Percentiles rank a stretch among this genome's conserved stretches.
phyloP scores from a whole-genome alignment of 2,113 vertebrate species.

The Atractosteus spatula region DNA sequence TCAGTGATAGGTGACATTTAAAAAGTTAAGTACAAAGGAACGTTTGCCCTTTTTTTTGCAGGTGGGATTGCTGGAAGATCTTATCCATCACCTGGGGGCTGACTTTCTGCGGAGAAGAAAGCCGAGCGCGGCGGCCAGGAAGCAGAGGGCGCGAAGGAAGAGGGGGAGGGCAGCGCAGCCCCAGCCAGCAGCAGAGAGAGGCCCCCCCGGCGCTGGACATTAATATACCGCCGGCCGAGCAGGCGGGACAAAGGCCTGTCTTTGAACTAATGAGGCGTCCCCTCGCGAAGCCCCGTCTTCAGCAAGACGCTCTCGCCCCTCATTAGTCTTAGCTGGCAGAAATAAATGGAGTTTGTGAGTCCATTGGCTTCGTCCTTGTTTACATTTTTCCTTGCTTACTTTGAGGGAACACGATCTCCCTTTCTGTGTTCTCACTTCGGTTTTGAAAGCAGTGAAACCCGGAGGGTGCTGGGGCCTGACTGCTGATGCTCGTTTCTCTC shows the following conservation, averaged over 20 bases:
- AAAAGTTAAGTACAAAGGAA: not conserved
- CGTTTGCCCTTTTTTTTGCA: slow-evolving; percentile 41
- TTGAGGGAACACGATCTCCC: slow-evolving; percentile 27
- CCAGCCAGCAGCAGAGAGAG: slow-evolving; percentile 25
- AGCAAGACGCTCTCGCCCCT: slow-evolving; percentile 35
- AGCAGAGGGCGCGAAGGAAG: slow-evolving; percentile 49
- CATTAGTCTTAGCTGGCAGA: slow-evolving; percentile 45
- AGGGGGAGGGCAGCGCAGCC: slow-evolving; percentile 37
- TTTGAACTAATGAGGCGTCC: slow-evolving; percentile 30
- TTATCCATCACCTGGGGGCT: slow-evolving; percentile 60
- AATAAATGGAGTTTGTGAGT: slow-evolving; percentile 56
- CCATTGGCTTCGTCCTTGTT: slow-evolving; percentile 40
- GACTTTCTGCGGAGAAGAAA: slow-evolving; percentile 54
- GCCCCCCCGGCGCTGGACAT: not conserved
- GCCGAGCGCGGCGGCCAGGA: slow-evolving; percentile 18
- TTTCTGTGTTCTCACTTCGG: slow-evolving; percentile 28
- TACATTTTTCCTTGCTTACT: slow-evolving; percentile 40
- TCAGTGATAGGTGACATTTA: slow-evolving; percentile 12
- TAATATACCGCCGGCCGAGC: slow-evolving; percentile 16
- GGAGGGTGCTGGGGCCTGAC: not conserved
- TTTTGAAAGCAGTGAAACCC: slow-evolving; percentile 1
- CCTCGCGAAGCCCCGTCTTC: slow-evolving; percentile 25
- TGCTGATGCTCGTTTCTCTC: not conserved
- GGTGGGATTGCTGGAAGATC: slow-evolving; percentile 64
- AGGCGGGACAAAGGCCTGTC: slow-evolving; percentile 23